Evolutionary conservation across 1,140 invertebrate species (phyloP).

Genomic region (Trinorchestia longiramus): DNA sequence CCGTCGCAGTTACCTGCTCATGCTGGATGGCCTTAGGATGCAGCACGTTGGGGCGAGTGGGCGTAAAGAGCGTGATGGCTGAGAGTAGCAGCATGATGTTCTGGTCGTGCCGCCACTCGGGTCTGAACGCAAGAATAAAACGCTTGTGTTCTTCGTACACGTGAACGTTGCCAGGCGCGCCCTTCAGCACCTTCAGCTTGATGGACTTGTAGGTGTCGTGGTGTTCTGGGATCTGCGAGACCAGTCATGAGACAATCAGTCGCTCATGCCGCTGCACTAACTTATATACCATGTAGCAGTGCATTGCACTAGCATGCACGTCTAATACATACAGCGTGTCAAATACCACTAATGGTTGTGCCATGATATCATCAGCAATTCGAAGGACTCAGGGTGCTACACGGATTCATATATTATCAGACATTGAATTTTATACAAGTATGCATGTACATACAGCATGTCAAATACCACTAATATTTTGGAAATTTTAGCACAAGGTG

Average conservation of each 20-base stretch:
- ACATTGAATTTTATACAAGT: too few relatives aligned
- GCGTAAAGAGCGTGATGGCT: constrained; percentile 89
- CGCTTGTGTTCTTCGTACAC: constrained; percentile 83
- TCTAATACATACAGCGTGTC: too few relatives aligned
- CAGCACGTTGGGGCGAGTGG: constrained; percentile 82
- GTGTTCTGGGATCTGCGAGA: constrained; percentile 64
- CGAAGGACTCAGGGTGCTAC: too few relatives aligned
- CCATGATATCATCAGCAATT: too few relatives aligned
- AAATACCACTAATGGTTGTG: too few relatives aligned
- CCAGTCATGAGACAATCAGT: not conserved
- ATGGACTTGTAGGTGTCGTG: constrained; percentile 63
- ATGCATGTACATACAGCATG: too few relatives aligned
- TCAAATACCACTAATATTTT: too few relatives aligned
- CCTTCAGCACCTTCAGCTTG: constrained; percentile 86
- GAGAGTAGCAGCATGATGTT: constrained; percentile 90
- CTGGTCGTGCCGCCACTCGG: constrained; percentile 84
- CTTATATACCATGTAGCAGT: not conserved
- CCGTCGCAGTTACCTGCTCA: constrained; percentile 75
- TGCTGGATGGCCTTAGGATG: constrained; percentile 87
- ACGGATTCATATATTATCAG: too few relatives aligned
- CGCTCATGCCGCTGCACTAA: not conserved
- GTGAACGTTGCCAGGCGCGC: constrained; percentile 80
- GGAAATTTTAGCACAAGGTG: too few relatives aligned
- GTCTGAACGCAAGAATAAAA: constrained; percentile 85
- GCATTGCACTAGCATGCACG: not conserved